Evolutionary conservation across 1,140 invertebrate genomes (phyloP).

Genomic region (Drosophila pruinosa): DNA sequence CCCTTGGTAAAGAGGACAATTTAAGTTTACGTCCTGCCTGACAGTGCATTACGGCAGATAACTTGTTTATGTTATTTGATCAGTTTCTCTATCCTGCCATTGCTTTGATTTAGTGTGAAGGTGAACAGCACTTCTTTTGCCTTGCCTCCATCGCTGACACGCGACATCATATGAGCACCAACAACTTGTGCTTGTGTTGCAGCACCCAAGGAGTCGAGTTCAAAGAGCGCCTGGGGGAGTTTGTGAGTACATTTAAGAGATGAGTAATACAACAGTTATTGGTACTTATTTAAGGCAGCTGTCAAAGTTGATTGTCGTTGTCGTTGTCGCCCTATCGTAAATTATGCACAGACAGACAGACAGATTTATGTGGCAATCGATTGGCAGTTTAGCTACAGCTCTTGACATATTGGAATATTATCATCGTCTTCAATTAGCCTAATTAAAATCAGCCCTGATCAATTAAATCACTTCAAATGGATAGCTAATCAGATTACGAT

Average conservation of each 20-base stretch:
- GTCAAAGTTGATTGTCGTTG: slow-evolving; percentile 27
- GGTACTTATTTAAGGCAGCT: slow-evolving; percentile 22
- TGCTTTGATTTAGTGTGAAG: slow-evolving; percentile 11
- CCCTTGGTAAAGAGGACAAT: slow-evolving; percentile 9
- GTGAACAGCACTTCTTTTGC: background rate
- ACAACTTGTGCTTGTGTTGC: background rate
- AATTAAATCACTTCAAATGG: slow-evolving; percentile 16
- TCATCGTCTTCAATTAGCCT: slow-evolving; percentile 10
- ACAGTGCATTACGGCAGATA: slow-evolving; percentile 21
- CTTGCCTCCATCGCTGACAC: background rate
- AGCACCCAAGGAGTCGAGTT: slow-evolving; percentile 5
- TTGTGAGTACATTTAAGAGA: background rate
- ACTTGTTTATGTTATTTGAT: slow-evolving; percentile 37
- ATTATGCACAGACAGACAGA: slow-evolving; percentile 33
- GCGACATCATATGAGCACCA: slow-evolving; percentile 1
- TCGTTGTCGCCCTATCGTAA: slow-evolving; percentile 8
- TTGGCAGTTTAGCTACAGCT: background rate
- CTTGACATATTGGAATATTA: slow-evolving; percentile 17
- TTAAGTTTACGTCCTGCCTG: slow-evolving; percentile 7
- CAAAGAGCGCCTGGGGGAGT: background rate
- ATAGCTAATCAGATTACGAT: slow-evolving; percentile 20
- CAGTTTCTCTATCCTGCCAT: background rate
- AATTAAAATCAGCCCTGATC: slow-evolving; percentile 23
- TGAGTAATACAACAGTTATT: slow-evolving; percentile 18
- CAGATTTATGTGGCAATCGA: slow-evolving; percentile 35